Evolutionary conservation across 2,888 invertebrate species (phyloP).

Genomic region (Galerucella calmariensis): DNA sequence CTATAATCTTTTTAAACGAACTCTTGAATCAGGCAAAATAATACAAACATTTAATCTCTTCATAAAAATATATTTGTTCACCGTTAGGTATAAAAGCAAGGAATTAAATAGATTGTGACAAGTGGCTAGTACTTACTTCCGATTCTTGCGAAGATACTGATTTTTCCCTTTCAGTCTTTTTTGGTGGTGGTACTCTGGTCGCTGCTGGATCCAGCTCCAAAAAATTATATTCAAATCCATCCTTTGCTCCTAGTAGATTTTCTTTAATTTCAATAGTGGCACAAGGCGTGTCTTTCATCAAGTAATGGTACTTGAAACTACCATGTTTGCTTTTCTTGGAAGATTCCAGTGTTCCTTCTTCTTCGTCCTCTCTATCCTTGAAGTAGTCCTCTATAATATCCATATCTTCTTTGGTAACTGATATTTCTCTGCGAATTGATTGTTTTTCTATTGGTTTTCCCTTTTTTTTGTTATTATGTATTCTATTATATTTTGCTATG

Average conservation of each 20-base stretch:
- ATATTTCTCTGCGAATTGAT: not conserved
- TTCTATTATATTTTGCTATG: not conserved
- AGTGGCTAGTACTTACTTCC: not conserved
- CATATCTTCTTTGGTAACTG: conserved; percentile 3
- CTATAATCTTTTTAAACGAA: not conserved
- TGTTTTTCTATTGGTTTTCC: not conserved
- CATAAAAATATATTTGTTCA: too few species aligned
- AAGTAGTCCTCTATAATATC: not conserved
- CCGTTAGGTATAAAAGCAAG: too few species aligned
- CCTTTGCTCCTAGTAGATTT: not conserved
- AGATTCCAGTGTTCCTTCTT: not conserved
- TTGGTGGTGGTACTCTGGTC: not conserved
- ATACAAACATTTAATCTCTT: too few species aligned
- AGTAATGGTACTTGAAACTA: not conserved
- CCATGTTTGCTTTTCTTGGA: not conserved
- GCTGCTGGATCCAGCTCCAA: not conserved
- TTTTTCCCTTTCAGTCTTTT: not conserved
- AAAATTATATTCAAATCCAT: not conserved
- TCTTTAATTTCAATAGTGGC: not conserved
- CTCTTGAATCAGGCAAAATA: not conserved
- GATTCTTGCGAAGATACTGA: not conserved
- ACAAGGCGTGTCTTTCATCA: not conserved
- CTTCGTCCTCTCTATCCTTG: not conserved
- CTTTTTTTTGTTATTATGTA: not conserved
- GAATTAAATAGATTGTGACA: too few species aligned